Evolutionary conservation across 1,140 invertebrate genomes (phyloP).

Genomic region (Lordiphosa mommai): DNA sequence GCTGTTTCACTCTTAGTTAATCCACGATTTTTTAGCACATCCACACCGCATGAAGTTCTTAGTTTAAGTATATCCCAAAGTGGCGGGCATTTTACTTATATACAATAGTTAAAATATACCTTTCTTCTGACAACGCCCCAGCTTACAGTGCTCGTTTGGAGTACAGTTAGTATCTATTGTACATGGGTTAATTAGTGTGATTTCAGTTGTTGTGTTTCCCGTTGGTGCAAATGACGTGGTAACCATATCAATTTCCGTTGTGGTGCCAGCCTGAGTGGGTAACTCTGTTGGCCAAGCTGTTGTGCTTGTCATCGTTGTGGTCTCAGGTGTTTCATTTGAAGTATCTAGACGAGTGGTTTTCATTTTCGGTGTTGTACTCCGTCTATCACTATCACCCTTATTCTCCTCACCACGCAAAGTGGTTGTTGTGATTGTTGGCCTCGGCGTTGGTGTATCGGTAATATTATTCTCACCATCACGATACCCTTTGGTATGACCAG

Average conservation of each 20-base stretch:
- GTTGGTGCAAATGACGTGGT: constrained; percentile 41
- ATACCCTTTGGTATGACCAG: constrained; percentile 66
- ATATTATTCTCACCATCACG: constrained; percentile 78
- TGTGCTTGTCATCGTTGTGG: constrained; percentile 44
- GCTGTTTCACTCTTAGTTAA: too few relatives aligned
- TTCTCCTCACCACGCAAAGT: constrained; percentile 48
- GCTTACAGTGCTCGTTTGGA: constrained; percentile 81
- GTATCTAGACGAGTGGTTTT: constrained; percentile 75
- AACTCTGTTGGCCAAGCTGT: constrained; percentile 67
- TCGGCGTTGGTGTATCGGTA: constrained; percentile 59
- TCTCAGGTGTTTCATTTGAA: constrained; percentile 64
- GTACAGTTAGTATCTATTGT: constrained; percentile 81
- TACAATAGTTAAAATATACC: constrained; percentile 71
- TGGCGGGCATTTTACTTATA: constrained; percentile 27
- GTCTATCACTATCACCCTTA: constrained; percentile 37
- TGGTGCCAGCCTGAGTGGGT: constrained; percentile 68
- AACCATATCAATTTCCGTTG: constrained; percentile 41
- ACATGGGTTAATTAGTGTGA: constrained; percentile 78
- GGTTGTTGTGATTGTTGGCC: constrained; percentile 46
- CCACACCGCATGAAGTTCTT: too few relatives aligned
- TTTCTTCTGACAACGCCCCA: constrained; percentile 81
- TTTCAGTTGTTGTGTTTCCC: constrained; percentile 43
- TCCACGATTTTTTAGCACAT: too few relatives aligned
- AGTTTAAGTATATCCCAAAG: constrained; percentile 18
- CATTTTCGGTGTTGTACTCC: constrained; percentile 66